Evolutionary conservation across 2,888 invertebrate species (phyloP).

Genomic region (Branchinecta sandiegonensis): DNA sequence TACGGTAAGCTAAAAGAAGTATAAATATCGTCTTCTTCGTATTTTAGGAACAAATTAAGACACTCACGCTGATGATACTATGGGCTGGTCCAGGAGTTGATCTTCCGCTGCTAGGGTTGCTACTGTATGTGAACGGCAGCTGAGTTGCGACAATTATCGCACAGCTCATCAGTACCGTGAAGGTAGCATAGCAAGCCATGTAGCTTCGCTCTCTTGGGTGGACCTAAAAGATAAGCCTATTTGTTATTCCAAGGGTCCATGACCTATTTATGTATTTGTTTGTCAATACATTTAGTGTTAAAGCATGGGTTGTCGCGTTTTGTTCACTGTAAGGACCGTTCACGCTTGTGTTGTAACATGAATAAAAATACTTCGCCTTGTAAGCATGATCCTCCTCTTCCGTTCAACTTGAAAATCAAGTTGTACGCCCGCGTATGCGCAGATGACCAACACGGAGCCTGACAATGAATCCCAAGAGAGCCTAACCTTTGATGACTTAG

Average conservation of each 20-base stretch:
- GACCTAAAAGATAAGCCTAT: conserved; percentile 26
- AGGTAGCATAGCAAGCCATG: conserved; percentile 94
- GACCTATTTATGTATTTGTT: not conserved
- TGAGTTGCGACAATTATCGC: conserved; percentile 83
- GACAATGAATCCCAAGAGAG: too few species aligned
- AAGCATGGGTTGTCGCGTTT: not conserved
- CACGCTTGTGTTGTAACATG: too few species aligned
- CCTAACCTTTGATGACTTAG: too few species aligned
- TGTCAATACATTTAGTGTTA: not conserved
- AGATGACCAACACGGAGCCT: too few species aligned
- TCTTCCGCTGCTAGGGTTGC: not conserved
- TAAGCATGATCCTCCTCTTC: too few species aligned
- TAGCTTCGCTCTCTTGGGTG: conserved; percentile 90
- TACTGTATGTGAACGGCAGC: conserved; percentile 47
- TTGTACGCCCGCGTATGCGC: too few species aligned
- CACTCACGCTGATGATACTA: not conserved
- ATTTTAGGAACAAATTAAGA: too few species aligned
- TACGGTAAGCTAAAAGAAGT: too few species aligned
- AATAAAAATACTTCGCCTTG: too few species aligned
- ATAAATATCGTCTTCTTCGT: too few species aligned
- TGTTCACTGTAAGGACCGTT: not conserved
- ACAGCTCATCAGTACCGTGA: conserved; percentile 89
- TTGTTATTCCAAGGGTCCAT: not conserved
- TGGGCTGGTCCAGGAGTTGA: conserved; percentile 1
- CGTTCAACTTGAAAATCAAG: too few species aligned